phyloP scores from a whole-genome alignment of 1,140 invertebrate genomes.

The Meloidogyne chitwoodi region DNA sequence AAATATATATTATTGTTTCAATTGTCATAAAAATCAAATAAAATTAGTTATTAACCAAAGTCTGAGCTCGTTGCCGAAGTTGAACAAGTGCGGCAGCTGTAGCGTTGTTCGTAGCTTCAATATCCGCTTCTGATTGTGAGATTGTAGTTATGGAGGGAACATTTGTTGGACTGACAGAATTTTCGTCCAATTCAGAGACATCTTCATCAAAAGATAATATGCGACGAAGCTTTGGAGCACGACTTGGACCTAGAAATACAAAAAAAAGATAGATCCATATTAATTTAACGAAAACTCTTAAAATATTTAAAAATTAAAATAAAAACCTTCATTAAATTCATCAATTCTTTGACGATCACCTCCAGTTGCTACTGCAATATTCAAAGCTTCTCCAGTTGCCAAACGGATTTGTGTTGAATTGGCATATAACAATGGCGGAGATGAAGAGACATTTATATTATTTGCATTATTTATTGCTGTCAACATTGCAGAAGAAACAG shows the following conservation, averaged over 20 bases:
- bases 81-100: slow-evolving; percentile 12
- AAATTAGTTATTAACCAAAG: background rate
- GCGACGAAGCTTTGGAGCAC: slow-evolving; percentile 12
- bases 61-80: slow-evolving; percentile 5
- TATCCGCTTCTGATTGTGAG: background rate
- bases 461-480: background rate
- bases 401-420: slow-evolving; percentile 6
- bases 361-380: background rate
- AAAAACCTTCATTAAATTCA: background rate
- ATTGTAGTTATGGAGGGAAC: background rate
- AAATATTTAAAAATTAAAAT: background rate
- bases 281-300: background rate
- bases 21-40: background rate
- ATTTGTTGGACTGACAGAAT: background rate
- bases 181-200: background rate
- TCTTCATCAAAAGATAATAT: slow-evolving; percentile 7
- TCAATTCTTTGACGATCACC: background rate
- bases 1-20: background rate
- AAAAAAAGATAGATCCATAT: background rate
- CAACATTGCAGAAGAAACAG: background rate
- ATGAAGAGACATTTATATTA: slow-evolving; percentile 4
- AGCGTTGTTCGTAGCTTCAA: background rate
- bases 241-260: slow-evolving; percentile 8
- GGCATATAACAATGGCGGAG: slow-evolving; percentile 1
- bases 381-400: background rate